Evolutionary conservation across 2,797 vertebrate species (phyloP).

Genomic region (Galago senegalensis): DNA sequence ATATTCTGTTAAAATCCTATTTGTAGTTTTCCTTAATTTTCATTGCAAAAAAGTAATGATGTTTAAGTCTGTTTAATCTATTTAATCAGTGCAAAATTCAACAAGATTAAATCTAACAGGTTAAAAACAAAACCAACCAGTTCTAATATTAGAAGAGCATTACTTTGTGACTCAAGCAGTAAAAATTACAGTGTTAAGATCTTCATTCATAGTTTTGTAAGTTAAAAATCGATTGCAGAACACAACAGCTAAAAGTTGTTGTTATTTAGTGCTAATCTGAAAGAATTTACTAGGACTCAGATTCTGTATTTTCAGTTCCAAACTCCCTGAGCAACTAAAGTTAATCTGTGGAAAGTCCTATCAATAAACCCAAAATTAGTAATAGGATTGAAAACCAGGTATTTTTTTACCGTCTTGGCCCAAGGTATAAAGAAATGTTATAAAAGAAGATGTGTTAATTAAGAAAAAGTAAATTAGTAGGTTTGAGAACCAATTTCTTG

Average conservation of each 20-base stretch:
- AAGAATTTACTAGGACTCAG: conserved; percentile 2
- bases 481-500: conserved; percentile 64
- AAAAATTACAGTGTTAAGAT: conserved; percentile 47
- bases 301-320: conserved; percentile 49
- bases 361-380: conserved; percentile 44
- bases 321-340: not conserved
- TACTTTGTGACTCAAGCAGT: conserved; percentile 22
- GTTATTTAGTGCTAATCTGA: conserved; percentile 55
- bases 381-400: conserved; percentile 13
- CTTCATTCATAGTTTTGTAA: conserved; percentile 15
- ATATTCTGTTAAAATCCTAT: not conserved
- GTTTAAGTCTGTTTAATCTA: conserved; percentile 12
- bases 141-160: not conserved
- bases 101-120: not conserved
- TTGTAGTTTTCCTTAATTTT: conserved; percentile 52
- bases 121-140: not conserved
- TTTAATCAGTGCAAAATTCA: conserved; percentile 48
- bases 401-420: not conserved
- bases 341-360: not conserved
- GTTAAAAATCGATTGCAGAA: conserved; percentile 35
- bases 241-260: conserved; percentile 28
- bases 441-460: conserved; percentile 55
- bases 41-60: conserved; percentile 8
- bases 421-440: conserved; percentile 30
- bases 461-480: conserved; percentile 68